A percentile compares a stretch with the other conserved stretches of the same genome.
Conservation (phyloP, 1,140 invertebrate species). For the Drosophila persimilis region DNA sequence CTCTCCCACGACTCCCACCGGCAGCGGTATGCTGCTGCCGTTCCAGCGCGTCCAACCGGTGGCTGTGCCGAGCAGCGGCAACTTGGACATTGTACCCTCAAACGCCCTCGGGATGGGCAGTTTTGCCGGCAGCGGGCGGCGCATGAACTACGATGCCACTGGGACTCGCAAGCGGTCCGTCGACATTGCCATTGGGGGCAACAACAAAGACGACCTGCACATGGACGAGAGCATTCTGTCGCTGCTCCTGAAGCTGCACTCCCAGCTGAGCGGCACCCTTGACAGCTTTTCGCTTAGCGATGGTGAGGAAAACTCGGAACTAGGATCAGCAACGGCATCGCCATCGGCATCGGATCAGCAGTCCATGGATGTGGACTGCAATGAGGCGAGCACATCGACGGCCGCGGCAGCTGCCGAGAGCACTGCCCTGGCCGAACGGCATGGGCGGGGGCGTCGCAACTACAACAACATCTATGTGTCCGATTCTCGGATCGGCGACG, state of each 20-base stretch:
- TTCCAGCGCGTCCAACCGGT: conserved; percentile 82
- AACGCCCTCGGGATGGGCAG: conserved; percentile 38
- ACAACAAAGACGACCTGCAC: conserved; percentile 85
- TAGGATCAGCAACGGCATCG: conserved; percentile 36
- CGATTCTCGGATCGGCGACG: conserved; percentile 91
- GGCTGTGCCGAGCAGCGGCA: conserved; percentile 69
- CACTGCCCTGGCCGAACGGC: conserved; percentile 54
- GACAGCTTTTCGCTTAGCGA: conserved; percentile 88
- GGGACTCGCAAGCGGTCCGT: conserved; percentile 72
- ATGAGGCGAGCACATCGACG: conserved; percentile 70
- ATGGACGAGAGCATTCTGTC: conserved; percentile 96
- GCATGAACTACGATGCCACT: conserved; percentile 50
- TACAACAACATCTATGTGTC: conserved; percentile 70
- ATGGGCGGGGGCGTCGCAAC: conserved; percentile 15
- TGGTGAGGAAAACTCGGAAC: conserved; percentile 43
- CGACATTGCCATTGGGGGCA: conserved; percentile 70
- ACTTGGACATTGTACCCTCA: conserved; percentile 80
- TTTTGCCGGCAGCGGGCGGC: conserved; percentile 35
- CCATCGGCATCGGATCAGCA: background rate
- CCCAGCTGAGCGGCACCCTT: conserved; percentile 91
- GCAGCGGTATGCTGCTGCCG: conserved; percentile 74
- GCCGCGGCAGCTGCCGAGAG: conserved; percentile 45
- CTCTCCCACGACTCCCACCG: conserved; percentile 69
- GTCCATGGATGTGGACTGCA: conserved; percentile 78
- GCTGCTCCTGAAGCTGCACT: conserved; percentile 95